Evolutionary conservation across 2,113 vertebrate genomes (phyloP), one percentile per base, ranked within the genome.

Genomic region (Bubo blakistoni): DNA sequence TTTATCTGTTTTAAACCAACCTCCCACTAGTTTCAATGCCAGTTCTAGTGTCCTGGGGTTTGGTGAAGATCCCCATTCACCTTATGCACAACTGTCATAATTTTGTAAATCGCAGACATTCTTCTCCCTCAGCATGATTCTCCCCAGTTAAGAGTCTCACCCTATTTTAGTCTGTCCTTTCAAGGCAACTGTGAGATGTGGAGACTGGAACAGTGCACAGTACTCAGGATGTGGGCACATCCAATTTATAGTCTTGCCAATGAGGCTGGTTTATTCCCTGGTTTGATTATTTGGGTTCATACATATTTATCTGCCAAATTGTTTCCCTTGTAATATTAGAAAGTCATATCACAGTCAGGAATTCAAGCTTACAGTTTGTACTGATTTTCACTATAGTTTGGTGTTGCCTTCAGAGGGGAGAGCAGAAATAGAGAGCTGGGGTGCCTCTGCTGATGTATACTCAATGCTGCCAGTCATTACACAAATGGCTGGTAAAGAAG

Each of bases 321-420:
- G 0, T 85, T 73, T 52, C 29, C 63, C 65, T 95, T 88, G 38
- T 77, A 92, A 82, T 93, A 49, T 81, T 94, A 91, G 32, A 54
- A 93, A 97, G 96, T 96, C 55, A 24, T 89, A 67, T 92, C 72
- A 51, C 86, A 87, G 54, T 71, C 59, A 69, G 57, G 59, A 95
- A 94, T 93, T 96, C 73, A 95, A 86, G 46, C 36, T 86, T 55
- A 77, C 16, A 34, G 30, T 59, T 86, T 77, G 69, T 93, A 83
- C 92, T 83, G 81, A 86, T 57, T 93, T 97, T 97, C 76, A 78
- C 78, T 90, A 15, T 44, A 54, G 97, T 97, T 85, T 97, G 74
- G 49, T 96, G 94, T 96, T 25, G 8, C 81, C 89, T 97, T 96
- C 80, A 89, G 81, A 96, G 86, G 84, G n/a, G 27, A 95, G 61